These are phyloP conservation scores for Melanophora roralis DNA, from an alignment of 2,888 invertebrate genomes.

Conservation along the genomic window DNA sequence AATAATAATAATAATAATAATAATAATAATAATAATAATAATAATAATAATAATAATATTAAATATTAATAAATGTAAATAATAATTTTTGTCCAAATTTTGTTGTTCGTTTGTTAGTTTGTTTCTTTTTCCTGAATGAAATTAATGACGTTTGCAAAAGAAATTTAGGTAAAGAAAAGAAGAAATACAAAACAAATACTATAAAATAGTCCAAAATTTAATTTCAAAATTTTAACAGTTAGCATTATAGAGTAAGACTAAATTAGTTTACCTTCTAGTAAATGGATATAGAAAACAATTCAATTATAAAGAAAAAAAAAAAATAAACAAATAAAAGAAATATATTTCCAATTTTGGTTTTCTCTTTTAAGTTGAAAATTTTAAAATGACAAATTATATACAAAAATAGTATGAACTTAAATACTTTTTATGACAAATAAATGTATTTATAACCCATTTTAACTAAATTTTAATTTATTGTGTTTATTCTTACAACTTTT, in stretches of 20 bases:
- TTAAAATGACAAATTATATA: conserved; percentile 40
- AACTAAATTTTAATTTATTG: neutral
- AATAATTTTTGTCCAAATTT: conserved; percentile 31
- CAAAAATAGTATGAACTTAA: conserved; percentile 65
- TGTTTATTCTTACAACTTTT: conserved; percentile 4
- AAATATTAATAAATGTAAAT: conserved; percentile 28
- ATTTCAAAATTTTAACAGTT: conserved; percentile 11
- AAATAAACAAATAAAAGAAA: conserved; percentile 60
- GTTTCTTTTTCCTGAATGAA: conserved; percentile 1
- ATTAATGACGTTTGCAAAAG: neutral
- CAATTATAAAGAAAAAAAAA: conserved; percentile 63
- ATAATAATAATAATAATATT: neutral
- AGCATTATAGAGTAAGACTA: conserved; percentile 23
- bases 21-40: conserved; percentile 39
- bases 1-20: neutral
- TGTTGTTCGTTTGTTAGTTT: conserved; percentile 12
- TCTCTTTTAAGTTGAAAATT: conserved; percentile 37
- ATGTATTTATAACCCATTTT: conserved; percentile 69
- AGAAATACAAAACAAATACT: neutral
- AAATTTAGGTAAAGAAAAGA: neutral
- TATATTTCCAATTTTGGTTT: conserved; percentile 67
- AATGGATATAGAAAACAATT: conserved; percentile 58
- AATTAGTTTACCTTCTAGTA: neutral
- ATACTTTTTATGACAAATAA: conserved; percentile 70
- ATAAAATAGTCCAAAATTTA: neutral